Percentiles rank a stretch among this genome's conserved stretches.
Conservation (phyloP, 2,797 vertebrate genomes). For the Typhlichthys subterraneus region DNA sequence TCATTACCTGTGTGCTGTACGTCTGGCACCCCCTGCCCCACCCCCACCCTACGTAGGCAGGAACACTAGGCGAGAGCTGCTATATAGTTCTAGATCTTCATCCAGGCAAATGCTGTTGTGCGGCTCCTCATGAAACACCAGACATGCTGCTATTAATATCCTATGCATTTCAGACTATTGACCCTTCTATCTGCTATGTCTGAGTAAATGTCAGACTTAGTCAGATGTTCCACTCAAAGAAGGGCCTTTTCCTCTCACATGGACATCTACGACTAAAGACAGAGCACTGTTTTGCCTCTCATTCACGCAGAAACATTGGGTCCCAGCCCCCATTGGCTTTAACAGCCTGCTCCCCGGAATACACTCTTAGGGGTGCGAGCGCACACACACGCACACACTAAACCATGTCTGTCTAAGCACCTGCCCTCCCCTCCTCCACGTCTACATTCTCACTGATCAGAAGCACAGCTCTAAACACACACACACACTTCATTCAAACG, state of each 20-base stretch:
- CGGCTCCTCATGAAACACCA: no score
- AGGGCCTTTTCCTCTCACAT: slow-evolving; percentile 47
- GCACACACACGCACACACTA: slow-evolving; percentile 32
- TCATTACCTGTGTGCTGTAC: no score
- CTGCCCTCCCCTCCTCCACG: slow-evolving; percentile 67
- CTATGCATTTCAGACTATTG: slow-evolving; percentile 68
- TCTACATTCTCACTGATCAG: slow-evolving; percentile 38
- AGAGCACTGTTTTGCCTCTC: slow-evolving; percentile 38
- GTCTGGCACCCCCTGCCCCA: no score
- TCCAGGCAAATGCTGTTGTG: no score
- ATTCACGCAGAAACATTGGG: slow-evolving; percentile 39
- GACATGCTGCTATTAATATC: slow-evolving; percentile 62
- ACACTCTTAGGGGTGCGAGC: slow-evolving; percentile 22
- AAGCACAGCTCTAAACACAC: slow-evolving; percentile 33
- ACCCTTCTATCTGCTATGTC: slow-evolving; percentile 62
- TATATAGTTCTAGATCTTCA: no score
- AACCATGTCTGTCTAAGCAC: slow-evolving; percentile 70
- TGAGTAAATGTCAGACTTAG: slow-evolving; percentile 76
- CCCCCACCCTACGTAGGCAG: no score
- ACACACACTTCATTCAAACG: slow-evolving; percentile 24
- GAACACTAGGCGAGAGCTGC: no score
- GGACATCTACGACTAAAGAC: slow-evolving; percentile 53
- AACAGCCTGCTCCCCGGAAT: slow-evolving; percentile 12
- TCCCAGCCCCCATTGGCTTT: slow-evolving; percentile 5
- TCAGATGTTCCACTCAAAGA: slow-evolving; percentile 68